phyloP scores from a whole-genome alignment of 2,888 invertebrate species.

The Stegophylla sp. region DNA sequence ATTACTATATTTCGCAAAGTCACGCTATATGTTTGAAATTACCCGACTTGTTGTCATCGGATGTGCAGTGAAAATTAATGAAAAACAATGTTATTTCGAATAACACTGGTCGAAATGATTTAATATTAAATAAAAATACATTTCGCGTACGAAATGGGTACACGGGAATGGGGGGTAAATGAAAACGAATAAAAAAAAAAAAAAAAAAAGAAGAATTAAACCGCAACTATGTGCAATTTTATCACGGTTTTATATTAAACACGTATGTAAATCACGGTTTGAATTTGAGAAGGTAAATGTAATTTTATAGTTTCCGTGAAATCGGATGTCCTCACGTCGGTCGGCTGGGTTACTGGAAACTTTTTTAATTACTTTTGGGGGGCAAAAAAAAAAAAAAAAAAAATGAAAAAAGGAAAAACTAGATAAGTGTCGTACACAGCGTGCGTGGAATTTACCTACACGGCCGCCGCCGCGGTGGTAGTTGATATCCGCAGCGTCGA shows the following conservation, averaged over 20 bases:
- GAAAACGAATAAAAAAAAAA: background rate
- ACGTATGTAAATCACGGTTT: background rate
- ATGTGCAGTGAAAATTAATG: background rate
- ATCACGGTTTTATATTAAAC: background rate
- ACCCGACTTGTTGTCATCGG: background rate
- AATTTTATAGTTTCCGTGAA: background rate
- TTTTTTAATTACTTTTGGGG: constrained; percentile 30
- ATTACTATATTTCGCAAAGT: background rate
- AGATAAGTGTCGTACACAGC: background rate
- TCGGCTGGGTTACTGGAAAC: background rate
- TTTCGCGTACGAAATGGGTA: background rate
- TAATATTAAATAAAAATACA: background rate
- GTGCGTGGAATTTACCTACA: too few species aligned
- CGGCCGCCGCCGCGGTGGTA: background rate
- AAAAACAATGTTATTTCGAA: background rate
- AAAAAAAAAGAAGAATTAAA: too few species aligned
- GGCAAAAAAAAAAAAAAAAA: too few species aligned
- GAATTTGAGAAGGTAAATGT: background rate
- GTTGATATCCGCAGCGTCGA: too few species aligned
- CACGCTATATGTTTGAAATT: background rate
- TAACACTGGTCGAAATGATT: background rate
- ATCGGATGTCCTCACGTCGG: background rate
- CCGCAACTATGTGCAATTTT: background rate
- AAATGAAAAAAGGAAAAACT: background rate
- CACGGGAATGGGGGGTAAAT: too few species aligned